Evolutionary conservation across 2,797 vertebrate genomes (phyloP).

Genomic region (Pagetopsis macropterus): DNA sequence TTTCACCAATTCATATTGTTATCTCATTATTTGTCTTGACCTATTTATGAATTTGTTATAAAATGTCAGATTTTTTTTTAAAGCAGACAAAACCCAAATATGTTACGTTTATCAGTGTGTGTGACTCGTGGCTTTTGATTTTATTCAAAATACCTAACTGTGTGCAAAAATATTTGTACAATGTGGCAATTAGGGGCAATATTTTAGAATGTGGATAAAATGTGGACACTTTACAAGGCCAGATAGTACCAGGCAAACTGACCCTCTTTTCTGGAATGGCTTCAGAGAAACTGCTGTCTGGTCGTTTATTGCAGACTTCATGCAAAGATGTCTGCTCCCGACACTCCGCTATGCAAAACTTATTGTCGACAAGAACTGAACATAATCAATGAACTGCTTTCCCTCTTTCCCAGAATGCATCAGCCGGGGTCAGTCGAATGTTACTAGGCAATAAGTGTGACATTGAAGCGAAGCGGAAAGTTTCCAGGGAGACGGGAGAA

Average conservation of each 20-base stretch:
- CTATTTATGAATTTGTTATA: neutral
- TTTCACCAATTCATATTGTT: too few species aligned
- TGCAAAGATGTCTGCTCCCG: neutral
- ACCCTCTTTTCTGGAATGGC: neutral
- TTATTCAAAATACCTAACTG: neutral
- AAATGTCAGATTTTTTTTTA: neutral
- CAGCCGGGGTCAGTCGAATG: slow-evolving; percentile 90
- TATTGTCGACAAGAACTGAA: slow-evolving; percentile 3
- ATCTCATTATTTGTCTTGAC: neutral
- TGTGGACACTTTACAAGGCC: too few species aligned
- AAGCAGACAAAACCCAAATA: neutral
- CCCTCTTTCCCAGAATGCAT: slow-evolving; percentile 87
- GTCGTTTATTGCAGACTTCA: neutral
- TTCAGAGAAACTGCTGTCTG: neutral
- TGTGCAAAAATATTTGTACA: neutral
- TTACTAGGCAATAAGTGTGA: slow-evolving; percentile 96
- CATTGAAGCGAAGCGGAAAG: slow-evolving; percentile 91
- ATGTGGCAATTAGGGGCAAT: neutral
- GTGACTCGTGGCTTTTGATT: neutral
- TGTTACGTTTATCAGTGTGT: neutral
- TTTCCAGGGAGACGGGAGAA: slow-evolving; percentile 88
- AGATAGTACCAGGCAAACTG: too few species aligned
- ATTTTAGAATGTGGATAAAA: neutral
- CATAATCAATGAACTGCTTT: slow-evolving; percentile 35
- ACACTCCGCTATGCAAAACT: neutral